Conservation (phyloP, 2,888 invertebrate species). For the Epirrhoe alternata region DNA sequence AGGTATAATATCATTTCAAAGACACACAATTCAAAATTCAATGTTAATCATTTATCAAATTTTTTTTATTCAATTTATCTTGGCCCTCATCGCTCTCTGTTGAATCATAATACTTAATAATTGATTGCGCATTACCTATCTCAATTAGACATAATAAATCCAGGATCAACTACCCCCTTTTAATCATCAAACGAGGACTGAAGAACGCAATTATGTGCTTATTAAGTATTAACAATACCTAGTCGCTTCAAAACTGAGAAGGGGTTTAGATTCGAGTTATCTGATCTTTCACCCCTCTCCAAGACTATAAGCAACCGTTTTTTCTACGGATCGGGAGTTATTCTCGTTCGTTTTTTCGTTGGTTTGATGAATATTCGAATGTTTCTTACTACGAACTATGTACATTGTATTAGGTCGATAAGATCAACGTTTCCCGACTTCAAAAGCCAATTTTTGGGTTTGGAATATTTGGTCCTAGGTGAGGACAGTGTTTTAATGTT, state of each 20-base stretch:
- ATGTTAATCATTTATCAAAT: too few species aligned
- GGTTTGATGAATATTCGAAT: too few species aligned
- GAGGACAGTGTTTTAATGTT: too few species aligned
- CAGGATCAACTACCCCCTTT: slow-evolving; percentile 58
- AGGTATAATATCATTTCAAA: too few species aligned
- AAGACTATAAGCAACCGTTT: slow-evolving; percentile 11
- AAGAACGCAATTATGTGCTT: slow-evolving; percentile 61
- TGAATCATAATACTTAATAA: background rate
- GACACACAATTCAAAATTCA: too few species aligned
- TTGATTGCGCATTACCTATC: slow-evolving; percentile 25
- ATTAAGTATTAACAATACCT: slow-evolving; percentile 68
- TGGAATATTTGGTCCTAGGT: too few species aligned
- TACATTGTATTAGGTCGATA: too few species aligned
- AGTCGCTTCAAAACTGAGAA: slow-evolving; percentile 53
- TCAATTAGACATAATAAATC: slow-evolving; percentile 57
- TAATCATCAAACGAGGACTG: slow-evolving; percentile 56
- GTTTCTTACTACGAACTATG: too few species aligned
- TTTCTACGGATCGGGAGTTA: background rate
- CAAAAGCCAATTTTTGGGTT: too few species aligned
- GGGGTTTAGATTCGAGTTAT: slow-evolving; percentile 58
- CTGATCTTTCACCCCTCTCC: slow-evolving; percentile 51
- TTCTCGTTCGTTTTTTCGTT: too few species aligned
- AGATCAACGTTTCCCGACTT: too few species aligned
- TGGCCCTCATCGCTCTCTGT: background rate
- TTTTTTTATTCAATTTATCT: too few species aligned